Conservation (phyloP, 1,140 invertebrate genomes). For the Nomia melanderi region DNA sequence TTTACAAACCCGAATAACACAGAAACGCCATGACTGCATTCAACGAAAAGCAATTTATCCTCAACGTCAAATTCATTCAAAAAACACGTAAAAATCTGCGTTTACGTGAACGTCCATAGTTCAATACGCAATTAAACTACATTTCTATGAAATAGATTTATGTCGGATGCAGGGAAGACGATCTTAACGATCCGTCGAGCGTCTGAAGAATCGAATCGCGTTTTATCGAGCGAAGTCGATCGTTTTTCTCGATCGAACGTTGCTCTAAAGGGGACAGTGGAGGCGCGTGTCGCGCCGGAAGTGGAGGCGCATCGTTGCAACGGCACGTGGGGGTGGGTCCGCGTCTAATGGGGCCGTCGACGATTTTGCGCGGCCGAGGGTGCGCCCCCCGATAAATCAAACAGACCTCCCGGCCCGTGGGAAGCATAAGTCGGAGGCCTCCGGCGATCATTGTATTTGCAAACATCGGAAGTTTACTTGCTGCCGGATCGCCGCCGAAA, state of each 20-base stretch:
- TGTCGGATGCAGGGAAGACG: neutral
- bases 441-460: conserved; percentile 69
- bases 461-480: conserved; percentile 67
- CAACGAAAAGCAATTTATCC: too few species aligned
- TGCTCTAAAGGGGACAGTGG: conserved; percentile 27
- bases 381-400: conserved; percentile 68
- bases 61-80: too few species aligned
- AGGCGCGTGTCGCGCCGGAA: conserved; percentile 72
- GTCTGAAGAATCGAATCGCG: neutral
- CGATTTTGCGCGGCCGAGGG: conserved; percentile 60
- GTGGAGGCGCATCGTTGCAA: conserved; percentile 71
- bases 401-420: conserved; percentile 66
- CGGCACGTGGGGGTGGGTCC: conserved; percentile 64
- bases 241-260: conserved; percentile 31
- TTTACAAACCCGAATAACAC: too few species aligned
- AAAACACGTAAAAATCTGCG: too few species aligned
- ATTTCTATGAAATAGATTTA: too few species aligned
- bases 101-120: too few species aligned
- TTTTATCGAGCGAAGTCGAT: conserved; percentile 17
- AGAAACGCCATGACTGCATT: too few species aligned
- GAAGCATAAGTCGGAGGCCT: conserved; percentile 70
- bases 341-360: conserved; percentile 59
- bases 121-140: too few species aligned
- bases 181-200: neutral
- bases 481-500: conserved; percentile 44